Conservation (phyloP, 2,888 invertebrate species). For the Orgyia antiqua region DNA sequence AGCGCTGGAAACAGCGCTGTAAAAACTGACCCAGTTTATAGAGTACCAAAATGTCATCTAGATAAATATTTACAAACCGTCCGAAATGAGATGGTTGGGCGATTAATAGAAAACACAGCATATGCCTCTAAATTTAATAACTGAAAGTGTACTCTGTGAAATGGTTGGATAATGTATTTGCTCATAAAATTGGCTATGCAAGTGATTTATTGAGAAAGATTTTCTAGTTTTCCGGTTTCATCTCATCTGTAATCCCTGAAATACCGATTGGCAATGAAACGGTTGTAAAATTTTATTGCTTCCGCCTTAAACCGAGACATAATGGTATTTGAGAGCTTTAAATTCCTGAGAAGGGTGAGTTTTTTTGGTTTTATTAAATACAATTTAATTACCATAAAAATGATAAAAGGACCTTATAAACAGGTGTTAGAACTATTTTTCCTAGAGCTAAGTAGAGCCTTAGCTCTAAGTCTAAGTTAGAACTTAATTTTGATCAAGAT, state of each 20-base stretch:
- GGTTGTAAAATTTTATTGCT: constrained; percentile 11
- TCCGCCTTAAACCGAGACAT: constrained; percentile 5
- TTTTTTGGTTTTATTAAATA: too few relatives aligned
- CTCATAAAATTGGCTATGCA: constrained; percentile 35
- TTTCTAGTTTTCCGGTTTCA: constrained; percentile 35
- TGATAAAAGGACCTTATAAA: too few relatives aligned
- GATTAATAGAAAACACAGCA: constrained; percentile 25
- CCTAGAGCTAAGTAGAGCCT: too few relatives aligned
- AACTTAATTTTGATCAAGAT: too few relatives aligned
- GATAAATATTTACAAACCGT: constrained; percentile 45
- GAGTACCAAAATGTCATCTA: constrained; percentile 26
- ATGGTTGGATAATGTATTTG: constrained; percentile 29
- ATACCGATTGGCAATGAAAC: constrained; percentile 17
- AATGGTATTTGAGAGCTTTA: constrained; percentile 35
- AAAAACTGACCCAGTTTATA: constrained; percentile 10
- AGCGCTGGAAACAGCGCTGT: constrained; percentile 24
- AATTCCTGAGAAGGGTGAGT: constrained; percentile 36
- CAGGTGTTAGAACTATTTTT: too few relatives aligned
- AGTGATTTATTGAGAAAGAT: constrained; percentile 28
- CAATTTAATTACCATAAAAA: too few relatives aligned
- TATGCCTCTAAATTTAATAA: not conserved
- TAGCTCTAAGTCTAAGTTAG: too few relatives aligned
- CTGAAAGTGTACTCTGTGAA: constrained; percentile 8
- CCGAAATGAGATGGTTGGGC: too few relatives aligned
- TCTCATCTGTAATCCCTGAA: constrained; percentile 19